Conservation (phyloP, 2,797 vertebrate species). For the Remorina albescens region DNA sequence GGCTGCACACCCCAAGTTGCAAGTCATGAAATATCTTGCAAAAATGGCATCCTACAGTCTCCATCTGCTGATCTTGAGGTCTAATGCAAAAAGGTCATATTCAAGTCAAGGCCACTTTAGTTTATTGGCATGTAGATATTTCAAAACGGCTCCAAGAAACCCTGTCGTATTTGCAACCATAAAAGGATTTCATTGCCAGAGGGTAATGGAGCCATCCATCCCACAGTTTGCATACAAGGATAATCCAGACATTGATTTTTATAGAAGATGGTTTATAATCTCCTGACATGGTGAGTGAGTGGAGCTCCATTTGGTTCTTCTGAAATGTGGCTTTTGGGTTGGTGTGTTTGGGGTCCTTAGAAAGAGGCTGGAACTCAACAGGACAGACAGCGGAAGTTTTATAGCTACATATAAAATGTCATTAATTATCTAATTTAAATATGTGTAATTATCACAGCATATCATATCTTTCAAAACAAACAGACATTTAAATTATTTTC, state of each 20-base stretch:
- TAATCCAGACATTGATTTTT: slow-evolving; percentile 58
- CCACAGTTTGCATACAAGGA: slow-evolving; percentile 57
- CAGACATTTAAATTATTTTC: background rate
- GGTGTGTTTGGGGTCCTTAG: background rate
- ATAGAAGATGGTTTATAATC: slow-evolving; percentile 43
- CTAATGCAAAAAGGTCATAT: slow-evolving; percentile 69
- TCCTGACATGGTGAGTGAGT: slow-evolving; percentile 6
- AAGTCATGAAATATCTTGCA: slow-evolving; percentile 51
- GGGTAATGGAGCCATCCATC: slow-evolving; percentile 65
- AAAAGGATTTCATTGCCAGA: slow-evolving; percentile 54
- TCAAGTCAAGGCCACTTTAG: slow-evolving; percentile 73
- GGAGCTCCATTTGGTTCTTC: slow-evolving; percentile 3
- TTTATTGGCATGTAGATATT: slow-evolving; percentile 67
- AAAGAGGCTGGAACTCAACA: background rate
- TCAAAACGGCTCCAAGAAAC: slow-evolving; percentile 56
- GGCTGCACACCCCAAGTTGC: slow-evolving; percentile 24
- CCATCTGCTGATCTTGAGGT: slow-evolving; percentile 54
- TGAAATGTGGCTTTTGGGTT: background rate
- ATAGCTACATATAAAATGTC: too few species aligned
- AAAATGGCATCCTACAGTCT: slow-evolving; percentile 20
- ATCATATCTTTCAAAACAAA: background rate
- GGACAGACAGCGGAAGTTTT: background rate
- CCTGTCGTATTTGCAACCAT: slow-evolving; percentile 56
- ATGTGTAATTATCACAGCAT: background rate
- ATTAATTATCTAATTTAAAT: background rate